Evolutionary conservation across 2,113 vertebrate species (phyloP).

Genomic region (Tragelaphus strepsiceros): DNA sequence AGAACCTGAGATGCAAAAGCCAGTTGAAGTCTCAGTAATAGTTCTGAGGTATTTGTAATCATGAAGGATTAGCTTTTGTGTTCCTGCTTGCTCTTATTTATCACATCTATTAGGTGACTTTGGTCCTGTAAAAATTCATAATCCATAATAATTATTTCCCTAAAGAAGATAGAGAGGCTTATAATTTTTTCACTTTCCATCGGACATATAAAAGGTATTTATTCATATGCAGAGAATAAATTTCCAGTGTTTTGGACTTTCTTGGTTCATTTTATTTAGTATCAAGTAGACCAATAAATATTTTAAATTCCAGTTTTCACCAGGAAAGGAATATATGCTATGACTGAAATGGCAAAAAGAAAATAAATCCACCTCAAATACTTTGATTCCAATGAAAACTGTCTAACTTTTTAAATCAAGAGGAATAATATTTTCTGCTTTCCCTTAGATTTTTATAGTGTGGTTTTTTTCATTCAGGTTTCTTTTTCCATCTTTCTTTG

Average conservation of each 20-base stretch:
- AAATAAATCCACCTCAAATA: conserved; percentile 45
- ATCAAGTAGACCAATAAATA: conserved; percentile 4
- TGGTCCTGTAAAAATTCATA: background rate
- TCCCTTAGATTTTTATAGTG: background rate
- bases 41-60: conserved; percentile 59
- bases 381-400: conserved; percentile 26
- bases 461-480: background rate
- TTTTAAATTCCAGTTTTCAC: conserved; percentile 67
- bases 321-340: conserved; percentile 59
- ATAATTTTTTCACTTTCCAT: background rate
- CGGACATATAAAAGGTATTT: background rate
- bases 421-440: background rate
- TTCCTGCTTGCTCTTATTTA: conserved; percentile 66
- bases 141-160: background rate
- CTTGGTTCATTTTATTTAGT: conserved; percentile 39
- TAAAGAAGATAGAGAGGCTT: background rate
- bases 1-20: conserved; percentile 57
- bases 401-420: conserved; percentile 35
- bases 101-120: conserved; percentile 52
- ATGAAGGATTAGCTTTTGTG: conserved; percentile 64
- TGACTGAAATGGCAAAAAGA: background rate
- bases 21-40: conserved; percentile 60
- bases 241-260: conserved; percentile 28
- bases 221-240: conserved; percentile 61
- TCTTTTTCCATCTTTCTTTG: background rate